Evolutionary conservation across 1,140 invertebrate species (phyloP), one percentile per base, ranked within the genome.

Genomic region (Pseudobourletiella spinata): DNA sequence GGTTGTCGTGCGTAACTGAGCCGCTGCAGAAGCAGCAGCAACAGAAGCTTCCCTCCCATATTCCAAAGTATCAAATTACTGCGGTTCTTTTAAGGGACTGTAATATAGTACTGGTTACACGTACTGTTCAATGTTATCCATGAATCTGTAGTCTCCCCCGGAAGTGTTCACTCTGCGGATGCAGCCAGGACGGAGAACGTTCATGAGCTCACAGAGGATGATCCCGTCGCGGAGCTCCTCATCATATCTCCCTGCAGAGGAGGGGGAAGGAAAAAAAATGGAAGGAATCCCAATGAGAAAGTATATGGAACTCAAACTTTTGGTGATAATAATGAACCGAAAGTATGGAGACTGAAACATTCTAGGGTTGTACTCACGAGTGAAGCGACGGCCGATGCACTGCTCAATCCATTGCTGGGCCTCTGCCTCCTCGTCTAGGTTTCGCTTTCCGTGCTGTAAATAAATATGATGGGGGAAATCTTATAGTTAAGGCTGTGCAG

Each of bases 121-220:
- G 81, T 77, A 89, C 86, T 88, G 85, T 76, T 84, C 87, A 46
- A 94, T 86, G 72, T 95, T 95, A 72, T 95, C 90, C 90, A 95
- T 95, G 79, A 92, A 85, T 71, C 92, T 93, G 76, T 94, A 95
- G 69, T 93, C 89, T 0, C 88, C 88, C 2, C 90, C 91, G 2
- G 84, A 84, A 1, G 82, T 81, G 74, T 94, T 92, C 70, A 95
- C 86, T 75, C 89, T 93, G n/a, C 83, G 77, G 59, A 95, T 85
- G 66, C 85, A 82, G 26, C 90, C 90, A 2, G 91, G 91, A 66
- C 83, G 77, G 4, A 95, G 76, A 71, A 84, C 83, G 76, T 94
- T 92, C 85, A 95, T 94, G 50, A 95, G 74, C 70, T 85, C 86
- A 74, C 86, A 89, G 0, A 88, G 77, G 8, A 88, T 77, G 55